phyloP scores from a whole-genome alignment of 2,797 vertebrate genomes.

The Staurois parvus region DNA sequence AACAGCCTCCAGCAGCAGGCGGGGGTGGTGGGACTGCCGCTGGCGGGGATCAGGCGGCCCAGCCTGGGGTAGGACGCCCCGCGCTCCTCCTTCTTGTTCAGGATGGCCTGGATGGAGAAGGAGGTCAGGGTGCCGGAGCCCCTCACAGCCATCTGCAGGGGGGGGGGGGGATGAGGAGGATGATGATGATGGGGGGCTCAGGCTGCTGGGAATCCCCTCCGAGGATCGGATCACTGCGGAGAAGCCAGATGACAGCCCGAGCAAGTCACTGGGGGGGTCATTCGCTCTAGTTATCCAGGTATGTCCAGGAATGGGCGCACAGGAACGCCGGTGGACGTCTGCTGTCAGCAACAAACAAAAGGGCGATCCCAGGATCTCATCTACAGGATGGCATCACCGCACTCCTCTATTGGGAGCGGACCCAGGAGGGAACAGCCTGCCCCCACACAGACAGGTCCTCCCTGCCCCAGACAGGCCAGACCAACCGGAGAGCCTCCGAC shows the following conservation, averaged over 20 bases:
- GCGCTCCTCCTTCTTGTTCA: constrained; percentile 90
- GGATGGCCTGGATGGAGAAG: constrained; percentile 96
- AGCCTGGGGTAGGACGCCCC: constrained; percentile 62
- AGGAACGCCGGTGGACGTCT: not conserved
- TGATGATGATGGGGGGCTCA: too few relatives aligned
- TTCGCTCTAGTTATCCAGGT: constrained; percentile 26
- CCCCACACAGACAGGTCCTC: not conserved
- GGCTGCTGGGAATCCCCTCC: not conserved
- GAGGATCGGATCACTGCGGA: not conserved
- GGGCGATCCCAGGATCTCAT: constrained; percentile 25
- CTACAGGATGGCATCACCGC: not conserved
- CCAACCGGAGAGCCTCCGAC: not conserved
- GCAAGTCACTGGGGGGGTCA: not conserved
- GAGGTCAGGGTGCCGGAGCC: constrained; percentile 87
- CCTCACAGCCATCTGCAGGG: constrained; percentile 85
- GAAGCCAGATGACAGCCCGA: not conserved
- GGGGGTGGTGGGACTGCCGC: constrained; percentile 58
- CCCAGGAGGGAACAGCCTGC: not conserved
- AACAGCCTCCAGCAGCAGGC: constrained; percentile 92
- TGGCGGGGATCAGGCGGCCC: constrained; percentile 62
- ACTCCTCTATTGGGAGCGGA: not conserved
- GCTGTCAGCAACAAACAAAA: constrained; percentile 4
- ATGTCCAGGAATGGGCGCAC: not conserved
- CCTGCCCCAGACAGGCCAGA: not conserved
- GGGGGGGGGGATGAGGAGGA: too few relatives aligned